A percentile compares a stretch with the other conserved stretches of the same genome.
These are phyloP conservation scores for Mythimna lalbum DNA, from an alignment of 2,888 invertebrate species.

Conservation along the genomic window DNA sequence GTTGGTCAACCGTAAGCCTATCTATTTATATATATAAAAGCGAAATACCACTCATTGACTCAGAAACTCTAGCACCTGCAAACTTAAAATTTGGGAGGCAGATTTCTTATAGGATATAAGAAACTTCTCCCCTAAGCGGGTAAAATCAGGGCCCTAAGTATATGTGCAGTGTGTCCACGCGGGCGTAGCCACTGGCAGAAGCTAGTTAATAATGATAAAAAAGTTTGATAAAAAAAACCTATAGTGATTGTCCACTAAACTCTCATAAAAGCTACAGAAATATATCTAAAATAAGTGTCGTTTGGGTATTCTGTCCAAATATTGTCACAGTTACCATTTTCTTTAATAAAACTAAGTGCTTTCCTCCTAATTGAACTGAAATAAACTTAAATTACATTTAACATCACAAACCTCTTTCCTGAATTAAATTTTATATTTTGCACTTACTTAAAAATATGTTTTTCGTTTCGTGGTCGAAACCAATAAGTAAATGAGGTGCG, in stretches of 20 bases:
- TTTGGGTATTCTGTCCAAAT: neutral
- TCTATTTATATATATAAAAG: no score
- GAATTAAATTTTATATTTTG: slow-evolving; percentile 16
- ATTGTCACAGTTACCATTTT: neutral
- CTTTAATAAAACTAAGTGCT: slow-evolving; percentile 7
- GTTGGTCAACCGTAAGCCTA: no score
- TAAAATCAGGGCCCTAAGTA: no score
- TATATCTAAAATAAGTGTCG: neutral
- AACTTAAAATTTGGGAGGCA: no score
- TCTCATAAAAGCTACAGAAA: neutral
- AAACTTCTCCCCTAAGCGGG: no score
- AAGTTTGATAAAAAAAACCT: no score
- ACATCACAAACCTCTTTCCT: slow-evolving; percentile 18
- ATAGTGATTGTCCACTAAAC: neutral
- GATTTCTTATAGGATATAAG: no score
- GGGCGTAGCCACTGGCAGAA: no score
- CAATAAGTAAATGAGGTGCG: slow-evolving; percentile 39
- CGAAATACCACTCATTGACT: no score
- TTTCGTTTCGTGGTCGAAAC: slow-evolving; percentile 8
- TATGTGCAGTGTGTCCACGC: no score
- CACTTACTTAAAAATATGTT: slow-evolving; percentile 17
- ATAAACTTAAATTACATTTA: slow-evolving; percentile 3
- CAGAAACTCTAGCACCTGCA: no score
- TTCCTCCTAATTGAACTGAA: neutral
- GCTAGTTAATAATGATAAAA: no score